These are phyloP conservation scores for Scaptomyza graminum DNA, from an alignment of 1,140 invertebrate species.

Conservation along the genomic window DNA sequence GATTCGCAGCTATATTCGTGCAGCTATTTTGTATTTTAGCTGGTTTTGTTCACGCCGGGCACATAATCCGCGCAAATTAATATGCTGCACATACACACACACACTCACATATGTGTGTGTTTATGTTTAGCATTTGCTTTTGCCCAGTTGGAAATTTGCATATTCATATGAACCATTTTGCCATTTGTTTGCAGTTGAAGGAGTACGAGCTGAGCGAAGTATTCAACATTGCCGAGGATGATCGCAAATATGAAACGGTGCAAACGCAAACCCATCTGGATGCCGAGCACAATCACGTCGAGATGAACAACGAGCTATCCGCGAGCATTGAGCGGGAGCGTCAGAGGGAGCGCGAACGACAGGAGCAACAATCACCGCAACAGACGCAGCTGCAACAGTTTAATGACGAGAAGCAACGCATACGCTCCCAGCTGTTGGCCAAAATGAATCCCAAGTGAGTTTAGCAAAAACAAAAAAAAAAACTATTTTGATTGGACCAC, in stretches of 20 bases:
- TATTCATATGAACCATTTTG: not conserved
- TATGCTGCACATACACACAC: conserved; percentile 63
- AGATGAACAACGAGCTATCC: conserved; percentile 89
- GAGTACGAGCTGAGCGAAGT: conserved; percentile 94
- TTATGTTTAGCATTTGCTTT: conserved; percentile 51
- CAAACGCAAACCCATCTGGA: conserved; percentile 88
- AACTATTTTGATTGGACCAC: no score
- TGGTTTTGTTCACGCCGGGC: conserved; percentile 64
- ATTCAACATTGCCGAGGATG: conserved; percentile 91
- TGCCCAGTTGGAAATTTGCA: not conserved
- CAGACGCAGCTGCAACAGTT: conserved; percentile 54
- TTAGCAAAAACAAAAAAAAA: not conserved
- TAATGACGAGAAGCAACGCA: conserved; percentile 72
- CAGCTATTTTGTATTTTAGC: conserved; percentile 10
- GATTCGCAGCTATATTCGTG: not conserved
- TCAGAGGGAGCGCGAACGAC: conserved; percentile 82
- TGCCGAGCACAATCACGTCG: conserved; percentile 86
- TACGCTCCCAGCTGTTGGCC: conserved; percentile 75
- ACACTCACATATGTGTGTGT: conserved; percentile 16
- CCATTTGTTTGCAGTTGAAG: conserved; percentile 87
- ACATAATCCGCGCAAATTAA: conserved; percentile 79
- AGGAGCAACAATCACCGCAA: conserved; percentile 85
- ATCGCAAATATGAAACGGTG: conserved; percentile 90
- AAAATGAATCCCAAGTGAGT: conserved; percentile 84
- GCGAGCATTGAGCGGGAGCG: conserved; percentile 91